phyloP scores from a whole-genome alignment of 2,888 invertebrate genomes.

The Stomorhina lunata region DNA sequence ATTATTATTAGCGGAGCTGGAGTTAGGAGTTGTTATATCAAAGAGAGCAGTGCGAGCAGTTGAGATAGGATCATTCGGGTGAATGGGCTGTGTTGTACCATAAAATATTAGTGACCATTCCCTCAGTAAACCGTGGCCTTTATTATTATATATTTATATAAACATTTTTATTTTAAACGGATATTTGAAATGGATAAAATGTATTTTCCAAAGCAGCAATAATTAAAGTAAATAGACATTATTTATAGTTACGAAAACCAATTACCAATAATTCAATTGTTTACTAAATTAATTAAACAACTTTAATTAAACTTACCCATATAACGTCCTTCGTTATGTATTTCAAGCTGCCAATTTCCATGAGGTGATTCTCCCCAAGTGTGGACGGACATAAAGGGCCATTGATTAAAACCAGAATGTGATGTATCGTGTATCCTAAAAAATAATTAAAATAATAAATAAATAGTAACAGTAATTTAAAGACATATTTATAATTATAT shows the following conservation, averaged over 20 bases:
- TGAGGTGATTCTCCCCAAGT: constrained; percentile 98
- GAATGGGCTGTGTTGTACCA: constrained; percentile 87
- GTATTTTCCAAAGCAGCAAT: constrained; percentile 50
- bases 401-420: constrained; percentile 94
- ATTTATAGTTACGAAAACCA: constrained; percentile 31
- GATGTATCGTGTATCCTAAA: constrained; percentile 88
- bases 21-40: constrained; percentile 76
- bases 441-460: constrained; percentile 18
- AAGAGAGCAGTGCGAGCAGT: constrained; percentile 72
- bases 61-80: constrained; percentile 84
- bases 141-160: constrained; percentile 13
- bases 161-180: constrained; percentile 28
- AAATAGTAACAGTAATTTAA: too few relatives aligned
- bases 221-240: constrained; percentile 60
- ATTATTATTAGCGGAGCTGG: constrained; percentile 73
- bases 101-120: constrained; percentile 96
- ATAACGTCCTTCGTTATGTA: constrained; percentile 95
- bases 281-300: not conserved
- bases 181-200: too few relatives aligned
- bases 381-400: constrained; percentile 99
- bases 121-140: constrained; percentile 93
- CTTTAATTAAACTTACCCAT: constrained; percentile 83
- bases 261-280: not conserved
- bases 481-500: too few relatives aligned
- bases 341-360: constrained; percentile 96